Conservation (phyloP, 2,797 vertebrate species). For the Scolopax rusticola region DNA sequence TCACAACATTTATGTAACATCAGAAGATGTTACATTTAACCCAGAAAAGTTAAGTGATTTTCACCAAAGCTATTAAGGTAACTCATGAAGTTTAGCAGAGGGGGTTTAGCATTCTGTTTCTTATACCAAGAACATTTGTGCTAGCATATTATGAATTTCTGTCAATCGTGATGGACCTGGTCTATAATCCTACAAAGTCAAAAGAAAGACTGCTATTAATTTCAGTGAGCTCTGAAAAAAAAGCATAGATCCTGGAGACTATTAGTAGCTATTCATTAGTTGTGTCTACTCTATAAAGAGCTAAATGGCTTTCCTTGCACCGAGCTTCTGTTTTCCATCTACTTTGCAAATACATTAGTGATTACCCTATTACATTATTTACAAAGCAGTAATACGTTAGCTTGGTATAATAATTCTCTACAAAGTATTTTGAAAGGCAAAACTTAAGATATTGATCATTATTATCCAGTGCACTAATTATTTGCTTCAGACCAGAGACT, state of each 20-base stretch:
- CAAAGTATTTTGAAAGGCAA: not conserved
- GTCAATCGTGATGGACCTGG: not conserved
- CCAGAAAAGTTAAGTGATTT: not conserved
- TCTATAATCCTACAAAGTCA: not conserved
- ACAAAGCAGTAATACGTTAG: not conserved
- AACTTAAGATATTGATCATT: not conserved
- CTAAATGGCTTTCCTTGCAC: not conserved
- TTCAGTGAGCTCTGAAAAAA: not conserved
- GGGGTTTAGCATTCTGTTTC: not conserved
- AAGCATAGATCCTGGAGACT: not conserved
- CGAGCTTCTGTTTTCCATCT: not conserved
- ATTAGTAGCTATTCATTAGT: not conserved
- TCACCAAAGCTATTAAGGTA: not conserved
- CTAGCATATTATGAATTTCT: not conserved
- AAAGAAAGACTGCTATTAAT: not conserved
- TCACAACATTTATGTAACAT: not conserved
- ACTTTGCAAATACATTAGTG: not conserved
- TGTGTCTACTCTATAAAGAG: not conserved
- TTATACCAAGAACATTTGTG: not conserved
- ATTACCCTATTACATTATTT: not conserved
- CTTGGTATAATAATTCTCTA: not conserved
- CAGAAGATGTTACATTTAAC: not conserved
- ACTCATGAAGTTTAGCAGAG: not conserved
- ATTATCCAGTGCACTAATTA: not conserved
- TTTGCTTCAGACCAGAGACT: not conserved